Percentiles rank a stretch among this genome's conserved stretches.
These are phyloP conservation scores for Troides helena DNA, from an alignment of 2,888 invertebrate species.

Conservation along the genomic window DNA sequence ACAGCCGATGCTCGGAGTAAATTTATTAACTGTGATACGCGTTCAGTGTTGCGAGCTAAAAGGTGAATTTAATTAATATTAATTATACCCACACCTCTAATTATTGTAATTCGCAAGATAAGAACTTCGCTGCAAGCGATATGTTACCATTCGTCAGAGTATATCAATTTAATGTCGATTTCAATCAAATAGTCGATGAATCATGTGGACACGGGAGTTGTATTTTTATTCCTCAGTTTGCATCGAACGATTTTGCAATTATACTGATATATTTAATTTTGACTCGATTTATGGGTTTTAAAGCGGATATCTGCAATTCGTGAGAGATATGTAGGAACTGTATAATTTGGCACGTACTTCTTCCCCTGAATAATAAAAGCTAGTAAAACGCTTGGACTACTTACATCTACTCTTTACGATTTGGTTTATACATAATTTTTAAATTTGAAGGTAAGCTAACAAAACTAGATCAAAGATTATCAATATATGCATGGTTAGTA, in stretches of 20 bases:
- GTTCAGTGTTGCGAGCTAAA: constrained; percentile 75
- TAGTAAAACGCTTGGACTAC: background rate
- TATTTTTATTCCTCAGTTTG: constrained; percentile 3
- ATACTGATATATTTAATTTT: no score
- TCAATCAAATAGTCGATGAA: constrained; percentile 24
- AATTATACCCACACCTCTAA: constrained; percentile 79
- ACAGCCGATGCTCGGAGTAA: constrained; percentile 68
- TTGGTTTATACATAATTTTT: no score
- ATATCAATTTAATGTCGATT: constrained; percentile 29
- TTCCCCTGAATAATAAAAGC: no score
- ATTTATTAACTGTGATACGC: constrained; percentile 80
- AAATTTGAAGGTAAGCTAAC: no score
- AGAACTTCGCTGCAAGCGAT: constrained; percentile 37
- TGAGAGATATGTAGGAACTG: no score
- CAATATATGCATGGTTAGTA: no score
- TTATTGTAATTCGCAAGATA: constrained; percentile 77
- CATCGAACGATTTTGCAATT: background rate
- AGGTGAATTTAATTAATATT: constrained; percentile 80
- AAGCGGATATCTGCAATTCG: no score
- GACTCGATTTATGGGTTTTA: no score
- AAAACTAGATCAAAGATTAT: no score
- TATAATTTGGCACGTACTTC: no score
- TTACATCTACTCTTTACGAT: background rate
- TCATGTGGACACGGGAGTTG: constrained; percentile 13
- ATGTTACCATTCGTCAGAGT: constrained; percentile 49